These are phyloP conservation scores for Asteroscopus sphinx DNA, from an alignment of 2,888 invertebrate species.

Conservation along the genomic window DNA sequence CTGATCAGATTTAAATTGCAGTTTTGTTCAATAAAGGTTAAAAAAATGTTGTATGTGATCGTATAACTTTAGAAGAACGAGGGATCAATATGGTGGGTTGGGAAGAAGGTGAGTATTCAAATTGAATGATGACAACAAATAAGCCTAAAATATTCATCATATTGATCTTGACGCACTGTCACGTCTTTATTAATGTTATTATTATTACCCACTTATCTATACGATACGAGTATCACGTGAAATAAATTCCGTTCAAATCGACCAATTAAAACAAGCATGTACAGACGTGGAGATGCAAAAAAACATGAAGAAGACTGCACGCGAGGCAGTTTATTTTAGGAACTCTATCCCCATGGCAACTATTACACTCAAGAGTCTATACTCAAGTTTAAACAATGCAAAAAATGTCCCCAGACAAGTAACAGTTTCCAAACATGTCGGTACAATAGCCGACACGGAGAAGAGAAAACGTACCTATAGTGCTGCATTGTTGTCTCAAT, in stretches of 20 bases:
- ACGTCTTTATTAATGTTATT: background rate
- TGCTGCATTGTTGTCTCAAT: slow-evolving; percentile 67
- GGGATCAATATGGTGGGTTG: too few species aligned
- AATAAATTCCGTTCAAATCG: background rate
- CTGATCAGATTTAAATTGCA: too few species aligned
- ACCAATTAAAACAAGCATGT: slow-evolving; percentile 34
- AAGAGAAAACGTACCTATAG: slow-evolving; percentile 61
- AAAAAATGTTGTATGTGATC: too few species aligned
- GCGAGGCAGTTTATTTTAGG: slow-evolving; percentile 34
- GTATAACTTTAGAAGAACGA: too few species aligned
- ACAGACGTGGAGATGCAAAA: slow-evolving; percentile 29
- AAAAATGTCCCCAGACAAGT: slow-evolving; percentile 47
- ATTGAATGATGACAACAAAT: too few species aligned
- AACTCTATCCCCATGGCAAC: slow-evolving; percentile 46
- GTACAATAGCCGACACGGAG: slow-evolving; percentile 55
- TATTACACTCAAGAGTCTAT: slow-evolving; percentile 16
- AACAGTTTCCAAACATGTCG: slow-evolving; percentile 55
- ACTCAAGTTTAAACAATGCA: slow-evolving; percentile 45
- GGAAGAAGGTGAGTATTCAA: too few species aligned
- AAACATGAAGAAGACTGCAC: slow-evolving; percentile 26
- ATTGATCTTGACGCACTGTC: too few species aligned
- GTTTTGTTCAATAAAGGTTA: too few species aligned
- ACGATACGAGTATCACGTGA: background rate
- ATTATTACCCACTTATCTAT: background rate
- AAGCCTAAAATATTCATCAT: too few species aligned